A percentile compares a stretch with the other conserved stretches of the same genome.
These are phyloP conservation scores for Pilophorus perplexus DNA, from an alignment of 2,888 invertebrate genomes.

Conservation along the genomic window DNA sequence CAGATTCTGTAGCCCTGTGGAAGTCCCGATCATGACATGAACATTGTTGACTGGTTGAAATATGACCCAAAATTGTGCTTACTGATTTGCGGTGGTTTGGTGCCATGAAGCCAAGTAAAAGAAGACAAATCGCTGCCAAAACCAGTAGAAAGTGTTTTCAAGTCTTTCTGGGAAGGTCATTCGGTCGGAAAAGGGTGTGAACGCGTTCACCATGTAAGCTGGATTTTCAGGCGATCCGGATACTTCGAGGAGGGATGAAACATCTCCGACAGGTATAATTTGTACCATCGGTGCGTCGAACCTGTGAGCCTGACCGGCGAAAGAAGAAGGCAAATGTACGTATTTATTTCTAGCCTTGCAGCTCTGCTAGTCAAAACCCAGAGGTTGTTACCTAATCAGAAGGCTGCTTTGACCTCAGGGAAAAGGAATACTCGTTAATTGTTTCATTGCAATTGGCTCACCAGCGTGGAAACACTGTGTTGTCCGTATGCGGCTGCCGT, in stretches of 20 bases:
- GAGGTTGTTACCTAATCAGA: not conserved
- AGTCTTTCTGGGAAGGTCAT: constrained; percentile 31
- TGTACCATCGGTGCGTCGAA: constrained; percentile 9
- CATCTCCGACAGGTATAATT: constrained; percentile 19
- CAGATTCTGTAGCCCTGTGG: too few species aligned
- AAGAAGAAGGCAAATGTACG: not conserved
- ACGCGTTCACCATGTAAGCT: constrained; percentile 28
- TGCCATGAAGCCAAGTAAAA: not conserved
- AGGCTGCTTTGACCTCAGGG: too few species aligned
- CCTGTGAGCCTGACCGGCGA: constrained; percentile 4
- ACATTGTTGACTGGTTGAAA: too few species aligned
- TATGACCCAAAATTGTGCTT: too few species aligned
- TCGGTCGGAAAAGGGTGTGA: constrained; percentile 11
- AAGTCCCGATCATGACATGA: too few species aligned
- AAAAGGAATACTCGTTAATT: not conserved
- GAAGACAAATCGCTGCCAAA: not conserved
- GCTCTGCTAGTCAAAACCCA: not conserved
- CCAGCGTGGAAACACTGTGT: constrained; percentile 5
- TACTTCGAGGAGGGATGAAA: not conserved
- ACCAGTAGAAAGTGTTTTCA: constrained; percentile 30
- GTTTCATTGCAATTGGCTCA: not conserved
- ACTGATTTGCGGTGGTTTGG: too few species aligned
- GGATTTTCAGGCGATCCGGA: constrained; percentile 24
- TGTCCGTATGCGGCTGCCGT: constrained; percentile 14
- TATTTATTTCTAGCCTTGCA: too few species aligned